phyloP scores from a whole-genome alignment of 2,113 vertebrate species.

The Lycocorax pyrrhopterus region DNA sequence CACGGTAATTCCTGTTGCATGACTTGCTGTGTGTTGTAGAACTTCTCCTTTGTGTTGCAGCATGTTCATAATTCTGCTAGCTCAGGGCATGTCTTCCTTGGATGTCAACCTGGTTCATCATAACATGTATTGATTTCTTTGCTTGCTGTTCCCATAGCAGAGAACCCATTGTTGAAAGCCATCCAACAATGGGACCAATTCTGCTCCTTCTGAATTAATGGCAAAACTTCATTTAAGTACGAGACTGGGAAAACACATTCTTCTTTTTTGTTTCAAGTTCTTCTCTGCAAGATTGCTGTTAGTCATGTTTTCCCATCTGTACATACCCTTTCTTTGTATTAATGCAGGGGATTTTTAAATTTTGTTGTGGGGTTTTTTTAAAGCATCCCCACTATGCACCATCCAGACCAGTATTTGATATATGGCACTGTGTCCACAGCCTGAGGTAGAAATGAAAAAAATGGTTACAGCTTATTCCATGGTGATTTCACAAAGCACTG shows the following conservation, averaged over 20 bases:
- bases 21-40: conserved; percentile 41
- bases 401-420: background rate
- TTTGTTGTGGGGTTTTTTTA: background rate
- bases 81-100: background rate
- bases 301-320: background rate
- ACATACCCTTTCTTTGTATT: background rate
- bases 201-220: conserved; percentile 26
- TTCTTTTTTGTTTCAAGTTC: background rate
- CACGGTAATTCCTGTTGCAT: conserved; percentile 87
- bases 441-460: background rate
- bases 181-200: background rate
- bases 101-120: background rate
- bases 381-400: background rate
- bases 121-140: background rate
- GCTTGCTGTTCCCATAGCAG: background rate
- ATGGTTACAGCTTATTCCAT: background rate
- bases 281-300: background rate
- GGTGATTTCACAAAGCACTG: background rate
- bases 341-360: background rate
- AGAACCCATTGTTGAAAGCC: background rate
- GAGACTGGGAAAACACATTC: background rate
- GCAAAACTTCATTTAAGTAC: background rate
- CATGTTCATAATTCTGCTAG: conserved; percentile 30
- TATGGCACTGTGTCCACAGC: background rate
- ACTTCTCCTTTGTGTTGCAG: conserved; percentile 15